Evolutionary conservation across 1,140 invertebrate genomes (phyloP).

Genomic region (Drosophila mayri): DNA sequence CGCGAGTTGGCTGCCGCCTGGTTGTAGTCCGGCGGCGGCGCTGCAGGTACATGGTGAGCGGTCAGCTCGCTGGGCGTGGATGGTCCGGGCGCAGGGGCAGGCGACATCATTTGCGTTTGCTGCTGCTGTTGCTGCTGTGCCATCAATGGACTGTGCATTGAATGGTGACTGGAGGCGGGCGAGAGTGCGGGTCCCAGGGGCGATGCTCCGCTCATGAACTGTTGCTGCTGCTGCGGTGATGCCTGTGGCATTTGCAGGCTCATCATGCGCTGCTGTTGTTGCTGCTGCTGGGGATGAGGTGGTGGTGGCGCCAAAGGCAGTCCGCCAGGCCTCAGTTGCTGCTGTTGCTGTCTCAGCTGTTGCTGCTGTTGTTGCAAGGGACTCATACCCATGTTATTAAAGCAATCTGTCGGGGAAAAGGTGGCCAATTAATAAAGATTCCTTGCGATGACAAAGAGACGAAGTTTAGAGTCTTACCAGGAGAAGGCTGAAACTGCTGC

Average conservation of each 20-base stretch:
- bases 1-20: slow-evolving; percentile 84
- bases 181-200: slow-evolving; percentile 85
- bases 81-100: slow-evolving; percentile 31
- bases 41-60: slow-evolving; percentile 72
- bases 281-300: slow-evolving; percentile 81
- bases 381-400: slow-evolving; percentile 55
- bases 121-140: slow-evolving; percentile 70
- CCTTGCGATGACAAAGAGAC: background rate
- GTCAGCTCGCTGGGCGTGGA: slow-evolving; percentile 51
- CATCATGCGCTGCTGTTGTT: slow-evolving; percentile 82
- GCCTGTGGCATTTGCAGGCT: slow-evolving; percentile 66
- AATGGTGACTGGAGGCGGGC: slow-evolving; percentile 82
- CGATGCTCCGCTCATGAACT: slow-evolving; percentile 74
- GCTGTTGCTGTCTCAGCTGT: slow-evolving; percentile 64
- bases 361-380: slow-evolving; percentile 53
- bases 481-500: slow-evolving; percentile 57
- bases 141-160: slow-evolving; percentile 81
- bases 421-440: background rate
- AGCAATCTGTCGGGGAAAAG: slow-evolving; percentile 53
- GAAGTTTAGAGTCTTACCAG: slow-evolving; percentile 33
- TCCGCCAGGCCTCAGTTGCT: slow-evolving; percentile 53
- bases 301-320: slow-evolving; percentile 66
- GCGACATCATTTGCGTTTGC: slow-evolving; percentile 74
- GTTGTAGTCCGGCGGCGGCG: slow-evolving; percentile 85
- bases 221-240: slow-evolving; percentile 50